Evolutionary conservation across 2,113 vertebrate genomes (phyloP).

Genomic region (Glareola pratincola): DNA sequence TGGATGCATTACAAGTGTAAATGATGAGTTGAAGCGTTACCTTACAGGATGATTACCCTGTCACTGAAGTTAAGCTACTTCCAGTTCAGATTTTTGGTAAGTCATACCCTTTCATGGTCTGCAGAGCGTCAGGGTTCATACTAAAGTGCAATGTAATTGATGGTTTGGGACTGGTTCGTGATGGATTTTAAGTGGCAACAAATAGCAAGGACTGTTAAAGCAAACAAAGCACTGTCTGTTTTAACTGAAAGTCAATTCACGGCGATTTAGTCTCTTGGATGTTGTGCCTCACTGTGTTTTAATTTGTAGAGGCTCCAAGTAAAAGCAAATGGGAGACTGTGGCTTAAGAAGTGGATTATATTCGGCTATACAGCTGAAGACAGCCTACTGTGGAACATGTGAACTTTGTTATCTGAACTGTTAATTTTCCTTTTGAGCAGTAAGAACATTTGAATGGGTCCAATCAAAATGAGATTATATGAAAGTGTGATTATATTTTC

Average conservation of each 20-base stretch:
- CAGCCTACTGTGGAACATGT: fast-evolving
- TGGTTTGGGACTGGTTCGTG: background rate
- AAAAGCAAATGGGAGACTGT: background rate
- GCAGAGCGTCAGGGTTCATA: background rate
- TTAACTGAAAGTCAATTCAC: background rate
- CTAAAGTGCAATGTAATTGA: background rate
- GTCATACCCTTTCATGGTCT: background rate
- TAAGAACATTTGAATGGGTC: background rate
- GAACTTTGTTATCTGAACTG: background rate
- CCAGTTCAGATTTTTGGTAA: background rate
- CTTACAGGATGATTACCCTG: background rate
- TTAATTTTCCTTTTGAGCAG: background rate
- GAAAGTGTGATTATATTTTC: background rate
- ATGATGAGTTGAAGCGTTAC: background rate
- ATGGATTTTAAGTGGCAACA: background rate
- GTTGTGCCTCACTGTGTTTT: background rate
- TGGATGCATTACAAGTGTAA: background rate
- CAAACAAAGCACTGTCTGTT: background rate
- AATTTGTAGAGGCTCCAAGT: background rate
- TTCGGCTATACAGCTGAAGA: background rate
- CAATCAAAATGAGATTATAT: background rate
- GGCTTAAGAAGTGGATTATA: background rate
- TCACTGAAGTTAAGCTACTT: background rate
- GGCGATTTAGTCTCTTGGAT: background rate
- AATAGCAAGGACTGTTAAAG: background rate